These are phyloP conservation scores for Labrus mixtus DNA, from an alignment of 2,113 vertebrate species.

Conservation along the genomic window DNA sequence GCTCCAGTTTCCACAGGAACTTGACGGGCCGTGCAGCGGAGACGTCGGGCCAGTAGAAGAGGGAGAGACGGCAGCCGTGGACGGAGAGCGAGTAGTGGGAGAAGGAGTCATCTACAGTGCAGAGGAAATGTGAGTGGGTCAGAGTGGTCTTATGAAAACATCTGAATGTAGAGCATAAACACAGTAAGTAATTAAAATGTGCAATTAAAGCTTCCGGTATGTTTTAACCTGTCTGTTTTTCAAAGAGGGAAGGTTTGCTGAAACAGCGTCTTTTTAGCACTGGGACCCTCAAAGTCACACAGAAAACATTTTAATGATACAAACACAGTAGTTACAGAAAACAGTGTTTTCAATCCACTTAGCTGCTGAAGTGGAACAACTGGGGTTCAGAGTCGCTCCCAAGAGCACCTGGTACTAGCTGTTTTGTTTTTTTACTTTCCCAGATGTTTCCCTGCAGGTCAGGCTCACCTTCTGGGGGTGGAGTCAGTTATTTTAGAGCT, in stretches of 20 bases:
- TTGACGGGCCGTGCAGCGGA: constrained; percentile 94
- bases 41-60: constrained; percentile 96
- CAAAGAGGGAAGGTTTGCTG: neutral
- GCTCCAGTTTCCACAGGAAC: constrained; percentile 98
- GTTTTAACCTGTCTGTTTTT: neutral
- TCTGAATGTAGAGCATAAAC: neutral
- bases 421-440: constrained; percentile 15
- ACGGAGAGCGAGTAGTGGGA: constrained; percentile 95
- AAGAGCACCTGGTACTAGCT: constrained; percentile 56
- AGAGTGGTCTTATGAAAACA: neutral
- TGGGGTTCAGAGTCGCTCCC: constrained; percentile 50
- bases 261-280: neutral
- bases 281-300: constrained; percentile 2
- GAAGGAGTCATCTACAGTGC: constrained; percentile 90
- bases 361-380: constrained; percentile 45
- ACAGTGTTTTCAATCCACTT: constrained; percentile 43
- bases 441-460: neutral
- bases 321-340: constrained; percentile 24
- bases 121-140: constrained; percentile 12
- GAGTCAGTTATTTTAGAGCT: neutral
- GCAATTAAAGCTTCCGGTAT: too few species aligned
- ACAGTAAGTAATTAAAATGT: neutral
- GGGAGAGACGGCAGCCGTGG: constrained; percentile 95
- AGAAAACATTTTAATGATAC: constrained; percentile 20
- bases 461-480: neutral